Conservation (phyloP, 1,140 invertebrate species). For the Polypedilum pembai region DNA sequence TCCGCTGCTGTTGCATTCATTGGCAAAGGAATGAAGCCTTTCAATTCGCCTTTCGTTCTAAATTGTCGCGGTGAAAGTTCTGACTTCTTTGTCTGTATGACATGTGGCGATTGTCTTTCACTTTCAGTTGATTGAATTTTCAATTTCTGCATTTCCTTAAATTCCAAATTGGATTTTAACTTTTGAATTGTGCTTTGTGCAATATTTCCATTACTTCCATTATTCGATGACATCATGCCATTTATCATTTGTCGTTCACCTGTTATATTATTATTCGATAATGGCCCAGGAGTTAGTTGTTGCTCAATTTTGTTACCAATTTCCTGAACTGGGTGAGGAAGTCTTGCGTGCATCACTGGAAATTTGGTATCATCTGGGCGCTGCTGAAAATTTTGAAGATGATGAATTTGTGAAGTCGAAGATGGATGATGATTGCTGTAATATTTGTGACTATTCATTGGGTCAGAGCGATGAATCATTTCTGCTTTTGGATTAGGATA, state of each 20-base stretch:
- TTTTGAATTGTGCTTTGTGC: conserved; percentile 34
- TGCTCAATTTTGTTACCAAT: not conserved
- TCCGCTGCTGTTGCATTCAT: conserved; percentile 9
- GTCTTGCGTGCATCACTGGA: not conserved
- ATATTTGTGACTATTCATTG: not conserved
- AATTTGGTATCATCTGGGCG: conserved; percentile 6
- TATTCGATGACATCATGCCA: not conserved
- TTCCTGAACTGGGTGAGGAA: conserved; percentile 1
- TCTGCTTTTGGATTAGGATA: conserved; percentile 22
- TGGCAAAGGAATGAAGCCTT: conserved; percentile 50
- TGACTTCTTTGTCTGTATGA: conserved; percentile 28
- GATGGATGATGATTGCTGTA: not conserved
- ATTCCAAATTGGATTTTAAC: conserved; percentile 30
- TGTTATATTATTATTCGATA: not conserved
- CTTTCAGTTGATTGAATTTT: conserved; percentile 32
- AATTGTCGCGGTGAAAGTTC: conserved; percentile 55
- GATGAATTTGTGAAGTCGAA: not conserved
- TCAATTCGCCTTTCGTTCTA: conserved; percentile 72
- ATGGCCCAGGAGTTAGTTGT: conserved; percentile 10
- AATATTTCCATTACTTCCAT: conserved; percentile 19
- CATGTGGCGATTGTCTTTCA: conserved; percentile 38
- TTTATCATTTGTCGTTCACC: conserved; percentile 11
- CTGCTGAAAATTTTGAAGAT: conserved; percentile 2
- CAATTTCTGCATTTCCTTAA: conserved; percentile 30
- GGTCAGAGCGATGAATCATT: conserved; percentile 5